Evolutionary conservation across 2,888 invertebrate genomes (phyloP).

Genomic region (Acrobasis suavella): DNA sequence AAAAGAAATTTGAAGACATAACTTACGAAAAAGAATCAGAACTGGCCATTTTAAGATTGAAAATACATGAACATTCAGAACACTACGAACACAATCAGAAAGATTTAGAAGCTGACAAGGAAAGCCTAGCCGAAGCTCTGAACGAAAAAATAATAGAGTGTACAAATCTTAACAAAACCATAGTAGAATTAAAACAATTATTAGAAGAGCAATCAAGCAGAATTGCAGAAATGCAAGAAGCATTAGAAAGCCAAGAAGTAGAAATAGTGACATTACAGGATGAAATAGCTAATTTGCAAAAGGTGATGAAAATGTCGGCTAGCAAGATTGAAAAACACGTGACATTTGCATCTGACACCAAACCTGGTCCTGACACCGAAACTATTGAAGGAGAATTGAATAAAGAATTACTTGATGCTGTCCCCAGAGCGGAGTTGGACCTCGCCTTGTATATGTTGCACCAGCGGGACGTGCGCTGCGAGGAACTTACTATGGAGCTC

Average conservation of each 20-base stretch:
- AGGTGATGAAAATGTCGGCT: conserved; percentile 52
- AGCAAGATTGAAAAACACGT: conserved; percentile 73
- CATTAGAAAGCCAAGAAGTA: conserved; percentile 86
- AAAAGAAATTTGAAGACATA: conserved; percentile 73
- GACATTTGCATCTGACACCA: conserved; percentile 72
- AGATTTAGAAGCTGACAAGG: conserved; percentile 56
- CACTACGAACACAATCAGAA: conserved; percentile 51
- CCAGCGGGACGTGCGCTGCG: conserved; percentile 92
- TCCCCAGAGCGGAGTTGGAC: conserved; percentile 87
- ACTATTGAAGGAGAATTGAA: conserved; percentile 41
- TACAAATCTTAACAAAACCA: conserved; percentile 71
- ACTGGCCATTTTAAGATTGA: conserved; percentile 75
- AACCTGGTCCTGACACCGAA: conserved; percentile 50
- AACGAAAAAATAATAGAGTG: conserved; percentile 74
- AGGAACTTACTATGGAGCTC: conserved; percentile 92
- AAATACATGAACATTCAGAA: conserved; percentile 74
- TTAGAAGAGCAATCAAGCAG: conserved; percentile 81
- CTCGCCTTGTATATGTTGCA: conserved; percentile 92
- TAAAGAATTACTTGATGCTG: conserved; percentile 63
- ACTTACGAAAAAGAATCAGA: conserved; percentile 80
- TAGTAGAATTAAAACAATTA: conserved; percentile 77
- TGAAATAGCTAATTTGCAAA: conserved; percentile 76
- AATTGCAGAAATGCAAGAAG: conserved; percentile 81
- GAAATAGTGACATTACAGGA: conserved; percentile 89
- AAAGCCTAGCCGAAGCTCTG: conserved; percentile 55